Base-by-base conservation (phyloP, 2,113 vertebrate species). In the Himantopus leucocephalus region DNA sequence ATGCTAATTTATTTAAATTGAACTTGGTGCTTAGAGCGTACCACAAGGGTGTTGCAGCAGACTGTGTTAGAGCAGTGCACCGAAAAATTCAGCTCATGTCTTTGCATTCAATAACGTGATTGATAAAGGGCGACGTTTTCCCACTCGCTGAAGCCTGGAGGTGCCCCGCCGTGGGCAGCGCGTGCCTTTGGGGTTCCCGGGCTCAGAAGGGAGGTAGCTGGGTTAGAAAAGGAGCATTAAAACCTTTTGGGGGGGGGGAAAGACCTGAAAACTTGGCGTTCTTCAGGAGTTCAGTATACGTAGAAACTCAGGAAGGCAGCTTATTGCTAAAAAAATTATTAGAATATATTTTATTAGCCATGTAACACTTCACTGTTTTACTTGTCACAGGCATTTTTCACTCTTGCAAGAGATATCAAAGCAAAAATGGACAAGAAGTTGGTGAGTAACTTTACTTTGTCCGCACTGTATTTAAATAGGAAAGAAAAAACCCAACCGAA, bases 401-500 rank as follows among this genome's bases (percentile, higher is more conserved):
- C 99, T n/a, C 99, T 99, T 5, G 99, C 99, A 64, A 99, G 99
- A 98, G 99, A 99, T 96, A 99, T 99, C 98, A 99, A 99, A 98
- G 98, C 99, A 94, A 99, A 99, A 98, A 99, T 99, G 99, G 99
- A 99, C 98, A 99, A 99, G 96, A 99, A 99, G 97, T 98, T 99
- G 99, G 99, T 99, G 97, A 99, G 99, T 98, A 27, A 60, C 43
- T 63, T 22, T 24, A 6, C 73, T 73, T 37, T 3, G 13, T 17
- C 26, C 10, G 1, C 1, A 0, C 10, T 76, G 66, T 37, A 6
- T 67, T 75, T 67, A 52, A 85, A 18, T 12, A 50, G 62, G 23
- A 1, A 16, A 19, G 9, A 6, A 24, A 35, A 9, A 23, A 13
- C 8, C 9, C 12, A 35, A 3, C 9, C 23, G 9, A 39, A 74